Base-by-base conservation (phyloP, 2,113 vertebrate species). In the Micronycteris hirsuta region DNA sequence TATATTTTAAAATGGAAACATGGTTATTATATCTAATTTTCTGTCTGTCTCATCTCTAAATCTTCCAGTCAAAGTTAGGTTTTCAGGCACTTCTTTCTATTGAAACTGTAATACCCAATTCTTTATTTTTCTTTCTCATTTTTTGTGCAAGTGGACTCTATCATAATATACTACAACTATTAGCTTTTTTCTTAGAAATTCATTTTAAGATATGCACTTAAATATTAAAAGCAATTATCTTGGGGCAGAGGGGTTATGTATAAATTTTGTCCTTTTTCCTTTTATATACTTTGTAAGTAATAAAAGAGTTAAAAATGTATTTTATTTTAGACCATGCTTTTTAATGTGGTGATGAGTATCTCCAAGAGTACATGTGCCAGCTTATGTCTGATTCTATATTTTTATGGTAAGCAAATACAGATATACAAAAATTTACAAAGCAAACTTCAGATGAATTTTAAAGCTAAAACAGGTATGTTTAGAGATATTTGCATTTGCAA, bases 21-120 rank as follows among this genome's bases (percentile, higher is more conserved):
- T 92, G 56, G 63, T 98, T 91, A 97, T 98, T 97, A 98, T 61
- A 80, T 89, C 63, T 91, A 96, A 97, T 97, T 95, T 92, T 96
- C 96, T 89, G 96, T 97, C 94, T 97, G 90, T 93, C 92, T 95
- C 54, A 86, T 31, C 63, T 91, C 61, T 82, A 88, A 87, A 19
- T 78, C 49, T 89, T 91, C 33, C 63, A 92, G 77, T 89, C 81
- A 95, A 95, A 86, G 77, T 78, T 80, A 92, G 36, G 61, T 89
- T 91, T 91, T 28, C 33, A 92, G 67, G 73, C n/a, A 73, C 56
- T 87, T 94, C n/a, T 28, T 93, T 92, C 63, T 67, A 74, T 87
- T 78, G 83, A 97, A 81, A 86, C 73, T 77, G 20, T 96, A 95
- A 92, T 85, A 92, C 58, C 19, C 24, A 77, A 82, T 82, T 76